phyloP scores from a whole-genome alignment of 2,797 vertebrate genomes.

The Scolopax rusticola region DNA sequence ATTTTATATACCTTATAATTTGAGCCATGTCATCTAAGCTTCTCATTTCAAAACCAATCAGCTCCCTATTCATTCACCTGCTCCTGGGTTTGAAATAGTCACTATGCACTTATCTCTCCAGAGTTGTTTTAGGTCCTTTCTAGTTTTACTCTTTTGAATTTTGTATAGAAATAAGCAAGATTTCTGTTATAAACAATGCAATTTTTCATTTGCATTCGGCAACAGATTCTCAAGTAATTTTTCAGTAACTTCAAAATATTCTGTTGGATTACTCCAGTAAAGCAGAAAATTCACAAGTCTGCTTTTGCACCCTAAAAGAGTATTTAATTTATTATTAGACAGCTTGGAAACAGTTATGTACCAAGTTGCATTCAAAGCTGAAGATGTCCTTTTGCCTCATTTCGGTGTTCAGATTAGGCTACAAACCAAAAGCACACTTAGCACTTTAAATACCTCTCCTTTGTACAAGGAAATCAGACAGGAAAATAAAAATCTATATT shows the following conservation, averaged over 20 bases:
- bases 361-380: background rate
- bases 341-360: background rate
- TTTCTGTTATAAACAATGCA: background rate
- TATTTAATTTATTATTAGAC: background rate
- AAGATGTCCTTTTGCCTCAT: background rate
- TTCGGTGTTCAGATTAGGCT: background rate
- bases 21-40: background rate
- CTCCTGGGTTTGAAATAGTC: background rate
- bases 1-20: background rate
- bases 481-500: background rate
- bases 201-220: background rate
- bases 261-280: background rate
- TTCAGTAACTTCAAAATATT: background rate
- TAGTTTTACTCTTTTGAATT: background rate
- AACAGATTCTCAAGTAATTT: background rate
- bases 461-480: background rate
- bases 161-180: background rate
- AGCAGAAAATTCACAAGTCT: background rate
- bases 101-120: background rate
- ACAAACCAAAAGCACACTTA: background rate
- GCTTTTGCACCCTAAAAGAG: background rate
- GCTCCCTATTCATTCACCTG: background rate
- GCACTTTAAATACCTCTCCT: background rate
- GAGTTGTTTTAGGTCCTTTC: background rate
- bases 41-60: conserved; percentile 17